Percentiles rank a stretch among this genome's conserved stretches.
These are phyloP conservation scores for Gavia stellata DNA, from an alignment of 2,113 vertebrate species.

Conservation along the genomic window DNA sequence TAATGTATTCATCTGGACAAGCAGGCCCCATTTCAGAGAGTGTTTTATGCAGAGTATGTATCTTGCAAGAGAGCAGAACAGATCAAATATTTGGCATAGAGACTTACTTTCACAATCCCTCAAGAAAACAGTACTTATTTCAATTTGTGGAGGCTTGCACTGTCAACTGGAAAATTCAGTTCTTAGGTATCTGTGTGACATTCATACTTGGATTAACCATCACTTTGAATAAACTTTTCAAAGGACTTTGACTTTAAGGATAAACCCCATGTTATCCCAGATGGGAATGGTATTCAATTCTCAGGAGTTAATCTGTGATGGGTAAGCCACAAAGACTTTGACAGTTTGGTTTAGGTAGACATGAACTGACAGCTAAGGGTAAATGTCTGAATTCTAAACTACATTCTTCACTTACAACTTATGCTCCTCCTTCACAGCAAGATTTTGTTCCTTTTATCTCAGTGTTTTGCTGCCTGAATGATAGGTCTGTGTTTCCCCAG, in stretches of 20 bases:
- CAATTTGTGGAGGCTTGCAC: background rate
- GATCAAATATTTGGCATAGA: slow-evolving; percentile 45
- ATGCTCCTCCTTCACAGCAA: background rate
- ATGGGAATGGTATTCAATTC: background rate
- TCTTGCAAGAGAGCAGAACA: slow-evolving; percentile 24
- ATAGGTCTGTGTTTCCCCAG: background rate
- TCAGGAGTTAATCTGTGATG: background rate
- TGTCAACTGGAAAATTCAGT: background rate
- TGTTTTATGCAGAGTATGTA: slow-evolving; percentile 12
- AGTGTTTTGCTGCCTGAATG: background rate
- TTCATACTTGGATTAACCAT: background rate
- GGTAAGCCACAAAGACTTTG: background rate
- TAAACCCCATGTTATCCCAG: background rate
- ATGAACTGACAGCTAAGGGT: background rate
- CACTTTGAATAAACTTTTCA: background rate
- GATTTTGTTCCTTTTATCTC: background rate
- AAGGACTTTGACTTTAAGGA: background rate
- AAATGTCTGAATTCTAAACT: background rate
- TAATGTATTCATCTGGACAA: slow-evolving; percentile 52
- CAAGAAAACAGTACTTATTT: slow-evolving; percentile 14
- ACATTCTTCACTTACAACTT: background rate
- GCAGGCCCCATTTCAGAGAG: slow-evolving; percentile 15
- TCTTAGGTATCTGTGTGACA: background rate
- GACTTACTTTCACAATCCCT: slow-evolving; percentile 13
- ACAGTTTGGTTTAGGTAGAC: background rate